These are phyloP conservation scores for Coelinius sp. DNA, from an alignment of 2,888 invertebrate species.

Conservation along the genomic window DNA sequence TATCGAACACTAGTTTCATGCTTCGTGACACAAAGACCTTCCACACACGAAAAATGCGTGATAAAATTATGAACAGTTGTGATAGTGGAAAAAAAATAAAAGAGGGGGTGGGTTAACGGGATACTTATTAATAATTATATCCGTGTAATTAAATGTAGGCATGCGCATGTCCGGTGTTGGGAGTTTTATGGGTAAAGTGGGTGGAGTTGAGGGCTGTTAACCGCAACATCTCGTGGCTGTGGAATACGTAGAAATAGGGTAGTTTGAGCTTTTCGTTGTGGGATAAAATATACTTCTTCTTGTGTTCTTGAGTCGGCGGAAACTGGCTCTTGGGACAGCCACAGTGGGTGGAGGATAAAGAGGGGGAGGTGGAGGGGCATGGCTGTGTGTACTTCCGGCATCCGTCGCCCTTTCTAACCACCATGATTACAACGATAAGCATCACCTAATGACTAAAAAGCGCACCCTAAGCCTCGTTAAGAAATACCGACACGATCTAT, in stretches of 20 bases:
- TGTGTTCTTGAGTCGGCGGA: neutral
- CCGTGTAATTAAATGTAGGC: constrained; percentile 51
- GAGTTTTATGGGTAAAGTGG: constrained; percentile 9
- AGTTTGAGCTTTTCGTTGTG: constrained; percentile 25
- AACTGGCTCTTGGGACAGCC: constrained; percentile 16
- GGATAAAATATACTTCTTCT: constrained; percentile 29
- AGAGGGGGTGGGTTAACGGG: constrained; percentile 38
- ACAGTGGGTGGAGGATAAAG: constrained; percentile 33
- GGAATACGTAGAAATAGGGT: constrained; percentile 3
- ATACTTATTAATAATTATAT: constrained; percentile 54
- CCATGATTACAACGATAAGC: constrained; percentile 64
- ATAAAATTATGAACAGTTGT: constrained; percentile 38
- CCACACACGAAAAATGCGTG: constrained; percentile 41
- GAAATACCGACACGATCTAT: constrained; percentile 64
- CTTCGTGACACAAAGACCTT: constrained; percentile 40
- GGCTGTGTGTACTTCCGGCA: constrained; percentile 41
- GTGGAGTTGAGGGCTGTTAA: constrained; percentile 27
- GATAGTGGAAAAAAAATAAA: constrained; percentile 25
- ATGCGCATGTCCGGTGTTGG: constrained; percentile 43
- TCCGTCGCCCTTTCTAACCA: constrained; percentile 55
- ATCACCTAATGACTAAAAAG: constrained; percentile 65
- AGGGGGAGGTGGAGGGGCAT: constrained; percentile 25
- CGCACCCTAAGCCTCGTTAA: constrained; percentile 60
- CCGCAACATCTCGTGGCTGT: constrained; percentile 23
- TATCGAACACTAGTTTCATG: constrained; percentile 30